Base-by-base conservation (phyloP, 2,888 invertebrate species). In the Cecidostiba fungosa region DNA sequence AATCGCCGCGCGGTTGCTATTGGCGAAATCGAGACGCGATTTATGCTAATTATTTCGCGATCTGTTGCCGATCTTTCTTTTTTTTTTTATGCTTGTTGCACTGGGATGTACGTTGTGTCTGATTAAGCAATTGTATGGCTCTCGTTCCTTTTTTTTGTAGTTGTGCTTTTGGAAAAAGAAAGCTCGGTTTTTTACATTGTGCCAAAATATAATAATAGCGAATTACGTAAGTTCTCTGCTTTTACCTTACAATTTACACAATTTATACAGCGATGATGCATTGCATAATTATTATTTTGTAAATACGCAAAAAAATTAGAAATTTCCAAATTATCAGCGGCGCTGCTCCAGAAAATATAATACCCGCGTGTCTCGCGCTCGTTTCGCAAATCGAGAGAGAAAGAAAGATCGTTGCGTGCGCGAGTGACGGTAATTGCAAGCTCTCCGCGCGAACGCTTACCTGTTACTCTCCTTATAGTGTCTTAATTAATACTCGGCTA, bases 1-100 rank as follows among this genome's bases (percentile, higher is more conserved):
- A 84, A 84, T 84, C 84, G 23, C 77, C 23, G 43, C 77, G n/a
- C n/a, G n/a, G n/a, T 10, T 62, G 0, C 66, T 69, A 84, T 84
- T 84, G 83, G 62, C 78, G 83, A 84, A 84, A 84, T 84, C 83
- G 62, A 70, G 70, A 70, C 43, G 54, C 70, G 36, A 54, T 70
- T 69, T 76, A 76, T 76, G 69, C n/a, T 36, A 78, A 47, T 50
- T 10, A 78, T 78, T 66, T 43, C 26, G 77, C 43, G 66, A 78
- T 69, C 62, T 36, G 23, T 43, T 66, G 23, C 43, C 26, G 32
- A 26, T 23, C 26, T 23, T n/a, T n/a, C 12, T 8, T 14, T 66
- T 26, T 66, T 14, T 10, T 14, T 4, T 23, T 19, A n/a, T n/a
- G n/a, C n/a, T n/a, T n/a, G n/a, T n/a, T n/a, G 47, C 16, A 1